These are phyloP conservation scores for Amiota mariae DNA, from an alignment of 2,888 invertebrate genomes.

Conservation along the genomic window DNA sequence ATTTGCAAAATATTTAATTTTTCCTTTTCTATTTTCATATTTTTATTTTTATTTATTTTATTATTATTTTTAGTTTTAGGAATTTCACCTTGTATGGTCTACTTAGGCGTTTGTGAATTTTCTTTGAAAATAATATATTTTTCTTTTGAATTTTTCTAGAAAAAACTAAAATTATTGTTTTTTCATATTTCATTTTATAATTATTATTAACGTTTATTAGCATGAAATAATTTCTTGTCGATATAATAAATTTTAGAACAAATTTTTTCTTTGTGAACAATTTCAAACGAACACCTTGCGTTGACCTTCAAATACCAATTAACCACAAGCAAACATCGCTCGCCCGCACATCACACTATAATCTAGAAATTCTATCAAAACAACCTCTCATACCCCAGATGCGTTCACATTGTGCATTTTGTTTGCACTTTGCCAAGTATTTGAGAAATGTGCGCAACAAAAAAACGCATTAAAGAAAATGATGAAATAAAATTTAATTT, in stretches of 20 bases:
- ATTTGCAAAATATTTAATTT: no score
- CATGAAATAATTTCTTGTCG: constrained; percentile 9
- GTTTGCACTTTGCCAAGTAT: not conserved
- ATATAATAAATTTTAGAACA: constrained; percentile 1
- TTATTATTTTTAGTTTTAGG: no score
- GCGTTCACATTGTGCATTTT: not conserved
- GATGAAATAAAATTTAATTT: no score
- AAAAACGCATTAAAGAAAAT: no score
- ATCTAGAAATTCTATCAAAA: not conserved
- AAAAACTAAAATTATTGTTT: no score
- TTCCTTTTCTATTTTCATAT: no score
- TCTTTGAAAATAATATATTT: no score
- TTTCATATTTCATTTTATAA: not conserved
- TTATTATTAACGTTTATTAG: constrained; percentile 5
- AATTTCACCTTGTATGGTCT: no score
- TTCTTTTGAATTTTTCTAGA: no score
- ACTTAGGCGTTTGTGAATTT: no score
- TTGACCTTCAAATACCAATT: constrained; percentile 11
- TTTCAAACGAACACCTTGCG: constrained; percentile 16
- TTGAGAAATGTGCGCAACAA: not conserved
- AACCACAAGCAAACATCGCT: not conserved
- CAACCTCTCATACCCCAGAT: not conserved
- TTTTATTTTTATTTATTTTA: no score
- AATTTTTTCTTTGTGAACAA: not conserved
- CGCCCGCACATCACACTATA: not conserved